Evolutionary conservation across 2,888 invertebrate species (phyloP).

Genomic region (Periphyllus acericola): DNA sequence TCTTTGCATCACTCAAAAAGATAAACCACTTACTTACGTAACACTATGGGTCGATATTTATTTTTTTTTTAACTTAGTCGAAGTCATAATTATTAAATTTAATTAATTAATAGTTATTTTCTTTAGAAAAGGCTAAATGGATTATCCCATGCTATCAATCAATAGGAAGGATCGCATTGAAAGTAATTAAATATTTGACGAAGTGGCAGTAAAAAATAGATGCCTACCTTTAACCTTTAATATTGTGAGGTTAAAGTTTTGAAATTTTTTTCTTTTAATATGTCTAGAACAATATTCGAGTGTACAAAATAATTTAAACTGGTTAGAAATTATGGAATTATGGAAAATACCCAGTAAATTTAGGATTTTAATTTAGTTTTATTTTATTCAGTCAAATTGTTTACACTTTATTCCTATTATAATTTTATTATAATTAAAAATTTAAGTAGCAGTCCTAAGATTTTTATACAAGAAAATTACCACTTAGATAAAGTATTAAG

Average conservation of each 20-base stretch:
- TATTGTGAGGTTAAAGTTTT: too few relatives aligned
- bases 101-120: not conserved
- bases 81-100: not conserved
- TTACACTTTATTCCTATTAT: too few relatives aligned
- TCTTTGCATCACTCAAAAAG: too few relatives aligned
- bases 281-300: not conserved
- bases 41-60: not conserved
- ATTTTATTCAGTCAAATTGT: too few relatives aligned
- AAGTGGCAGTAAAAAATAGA: not conserved
- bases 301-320: constrained; percentile 4
- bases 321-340: too few relatives aligned
- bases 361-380: too few relatives aligned
- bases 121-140: constrained; percentile 10
- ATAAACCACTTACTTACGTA: too few relatives aligned
- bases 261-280: not conserved
- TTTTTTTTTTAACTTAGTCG: not conserved
- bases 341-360: not conserved
- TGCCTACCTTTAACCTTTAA: too few relatives aligned
- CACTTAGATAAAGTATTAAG: too few relatives aligned
- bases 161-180: not conserved
- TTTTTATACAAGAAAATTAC: too few relatives aligned
- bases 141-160: constrained; percentile 3
- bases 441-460: too few relatives aligned
- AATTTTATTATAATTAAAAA: too few relatives aligned
- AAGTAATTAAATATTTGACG: not conserved